phyloP scores from a whole-genome alignment of 2,888 invertebrate species.

The Scaptomyza caliginosa region DNA sequence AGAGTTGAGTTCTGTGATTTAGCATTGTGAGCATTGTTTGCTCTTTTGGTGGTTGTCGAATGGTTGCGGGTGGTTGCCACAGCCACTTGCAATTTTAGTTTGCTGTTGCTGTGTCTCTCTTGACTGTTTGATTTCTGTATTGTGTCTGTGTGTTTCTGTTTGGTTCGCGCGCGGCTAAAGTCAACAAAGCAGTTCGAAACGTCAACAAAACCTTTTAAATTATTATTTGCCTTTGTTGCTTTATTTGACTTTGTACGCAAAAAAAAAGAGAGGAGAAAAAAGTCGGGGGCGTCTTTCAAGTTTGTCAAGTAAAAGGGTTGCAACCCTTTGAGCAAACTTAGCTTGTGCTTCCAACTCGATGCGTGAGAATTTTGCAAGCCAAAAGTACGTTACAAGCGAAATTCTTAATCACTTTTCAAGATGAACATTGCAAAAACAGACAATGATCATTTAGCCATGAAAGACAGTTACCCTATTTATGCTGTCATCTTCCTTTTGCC shows the following conservation, averaged over 20 bases:
- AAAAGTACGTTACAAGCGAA: slow-evolving; percentile 49
- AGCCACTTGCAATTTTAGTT: slow-evolving; percentile 69
- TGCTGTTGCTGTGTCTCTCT: slow-evolving; percentile 15
- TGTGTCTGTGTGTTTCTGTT: slow-evolving; percentile 54
- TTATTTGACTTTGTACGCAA: slow-evolving; percentile 71
- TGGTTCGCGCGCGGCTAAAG: slow-evolving; percentile 80
- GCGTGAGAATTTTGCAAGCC: slow-evolving; percentile 57
- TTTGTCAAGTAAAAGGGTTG: slow-evolving; percentile 35
- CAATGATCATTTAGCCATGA: slow-evolving; percentile 22
- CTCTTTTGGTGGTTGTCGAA: slow-evolving; percentile 38
- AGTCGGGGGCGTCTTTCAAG: slow-evolving; percentile 20
- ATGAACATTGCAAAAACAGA: slow-evolving; percentile 4
- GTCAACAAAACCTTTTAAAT: slow-evolving; percentile 79
- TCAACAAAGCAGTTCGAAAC: slow-evolving; percentile 80
- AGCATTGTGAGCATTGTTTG: slow-evolving; percentile 52
- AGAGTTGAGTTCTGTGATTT: slow-evolving; percentile 4
- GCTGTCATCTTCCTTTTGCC: slow-evolving; percentile 34
- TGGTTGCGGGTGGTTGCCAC: slow-evolving; percentile 41
- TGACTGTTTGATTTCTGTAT: slow-evolving; percentile 65
- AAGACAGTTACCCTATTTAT: slow-evolving; percentile 20
- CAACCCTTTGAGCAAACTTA: slow-evolving; percentile 64
- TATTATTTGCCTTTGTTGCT: slow-evolving; percentile 78
- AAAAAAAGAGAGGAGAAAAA: not conserved
- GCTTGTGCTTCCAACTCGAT: slow-evolving; percentile 3
- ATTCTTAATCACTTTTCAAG: not conserved